Base-by-base conservation (phyloP, 2,888 invertebrate genomes). In the Cephus nigrinus region DNA sequence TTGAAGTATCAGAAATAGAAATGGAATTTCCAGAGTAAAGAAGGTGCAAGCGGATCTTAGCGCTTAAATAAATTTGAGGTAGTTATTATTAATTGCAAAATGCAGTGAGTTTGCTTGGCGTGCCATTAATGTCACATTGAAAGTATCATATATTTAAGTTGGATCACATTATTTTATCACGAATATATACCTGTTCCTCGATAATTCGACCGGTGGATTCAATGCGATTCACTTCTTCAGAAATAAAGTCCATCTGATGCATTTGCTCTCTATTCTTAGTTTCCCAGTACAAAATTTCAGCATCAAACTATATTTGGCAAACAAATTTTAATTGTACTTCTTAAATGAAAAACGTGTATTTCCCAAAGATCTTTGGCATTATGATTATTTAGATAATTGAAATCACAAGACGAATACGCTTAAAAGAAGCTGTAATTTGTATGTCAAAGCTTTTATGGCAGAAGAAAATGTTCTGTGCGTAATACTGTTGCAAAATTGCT, bases 231-330 rank as follows among this genome's bases (percentile, higher is more conserved):
- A 96, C 94, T 92, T 97, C 97, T 88, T 97, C 96, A 75, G 96
- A 95, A 86, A 97, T 93, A 83, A 96, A 94, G 88, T 97, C 96
- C 87, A 97, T 94, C 90, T 97, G 97, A 86, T 96, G 94, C 84
- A 97, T 96, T 87, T 97, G 97, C 89, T 98, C 97, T 74, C 96
- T 94, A 81, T 97, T 96, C 91, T 97, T 97, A 79, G 95, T 95
- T 92, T 98, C 98, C 95, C 97, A 96, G 91, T 95, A 97, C 35
- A 96, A 95, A 85, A 98, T 98, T 93, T 98, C 98, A 36, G 97
- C 96, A 92, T 98, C 97, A 90, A 94, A 97, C 97, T 97, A 23
- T 55, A 55, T 55, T 55, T 55, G 88, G 76, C 91, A 90, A 79
- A 68, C 35, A 75, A 68, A 80, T 73, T 69, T 35, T 78, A 75